These are phyloP conservation scores for Trypoxylon attenuatum DNA, from an alignment of 2,888 invertebrate genomes.

Conservation along the genomic window DNA sequence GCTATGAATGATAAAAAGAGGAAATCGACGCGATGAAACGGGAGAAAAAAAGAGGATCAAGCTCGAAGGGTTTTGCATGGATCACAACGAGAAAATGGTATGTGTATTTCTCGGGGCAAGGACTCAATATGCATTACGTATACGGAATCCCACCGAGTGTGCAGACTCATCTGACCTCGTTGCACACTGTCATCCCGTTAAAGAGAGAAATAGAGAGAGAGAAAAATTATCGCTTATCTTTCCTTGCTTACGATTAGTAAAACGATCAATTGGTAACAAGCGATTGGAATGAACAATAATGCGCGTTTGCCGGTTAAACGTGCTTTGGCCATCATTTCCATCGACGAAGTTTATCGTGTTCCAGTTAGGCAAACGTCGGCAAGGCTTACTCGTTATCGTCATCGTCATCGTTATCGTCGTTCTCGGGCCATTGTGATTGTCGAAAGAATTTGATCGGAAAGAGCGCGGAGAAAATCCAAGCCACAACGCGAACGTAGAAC, in stretches of 20 bases:
- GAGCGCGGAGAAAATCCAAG: neutral
- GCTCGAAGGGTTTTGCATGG: neutral
- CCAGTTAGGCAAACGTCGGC: slow-evolving; percentile 8
- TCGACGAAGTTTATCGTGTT: slow-evolving; percentile 6
- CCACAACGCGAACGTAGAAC: neutral
- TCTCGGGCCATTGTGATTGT: neutral
- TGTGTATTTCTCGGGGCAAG: neutral
- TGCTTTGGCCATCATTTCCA: slow-evolving; percentile 12
- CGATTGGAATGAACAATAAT: slow-evolving; percentile 6
- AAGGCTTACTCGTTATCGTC: slow-evolving; percentile 28
- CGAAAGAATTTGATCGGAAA: neutral
- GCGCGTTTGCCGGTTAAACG: slow-evolving; percentile 49
- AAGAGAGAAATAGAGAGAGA: too few relatives aligned
- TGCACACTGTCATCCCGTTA: neutral
- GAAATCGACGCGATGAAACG: neutral
- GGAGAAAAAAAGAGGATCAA: neutral
- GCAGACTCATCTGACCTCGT: slow-evolving; percentile 1
- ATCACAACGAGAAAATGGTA: neutral
- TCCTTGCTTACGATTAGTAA: neutral
- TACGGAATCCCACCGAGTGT: neutral
- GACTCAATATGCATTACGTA: neutral
- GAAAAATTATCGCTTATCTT: slow-evolving; percentile 1
- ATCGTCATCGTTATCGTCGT: slow-evolving; percentile 34
- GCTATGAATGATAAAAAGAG: slow-evolving; percentile 13
- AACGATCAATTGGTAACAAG: slow-evolving; percentile 14